Conservation (phyloP, 2,797 vertebrate species). For the Lemur catta region DNA sequence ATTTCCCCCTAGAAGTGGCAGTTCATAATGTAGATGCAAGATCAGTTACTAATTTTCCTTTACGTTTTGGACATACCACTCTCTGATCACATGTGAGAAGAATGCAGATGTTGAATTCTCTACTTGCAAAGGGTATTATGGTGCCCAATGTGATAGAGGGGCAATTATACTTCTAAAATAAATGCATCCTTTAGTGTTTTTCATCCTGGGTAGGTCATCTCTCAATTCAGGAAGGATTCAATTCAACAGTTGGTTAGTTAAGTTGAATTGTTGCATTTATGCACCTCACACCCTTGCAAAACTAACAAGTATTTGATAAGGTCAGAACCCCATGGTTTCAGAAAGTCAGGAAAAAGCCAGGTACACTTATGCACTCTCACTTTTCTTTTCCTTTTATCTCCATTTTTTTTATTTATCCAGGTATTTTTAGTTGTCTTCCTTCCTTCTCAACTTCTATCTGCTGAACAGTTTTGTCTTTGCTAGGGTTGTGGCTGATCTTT, state of each 20-base stretch:
- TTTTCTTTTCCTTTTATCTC: background rate
- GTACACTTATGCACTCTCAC: background rate
- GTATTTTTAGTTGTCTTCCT: background rate
- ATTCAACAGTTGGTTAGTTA: background rate
- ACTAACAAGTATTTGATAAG: background rate
- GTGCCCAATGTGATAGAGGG: background rate
- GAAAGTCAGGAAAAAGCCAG: background rate
- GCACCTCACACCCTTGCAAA: background rate
- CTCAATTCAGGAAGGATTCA: background rate
- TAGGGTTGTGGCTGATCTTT: background rate
- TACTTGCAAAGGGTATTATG: background rate
- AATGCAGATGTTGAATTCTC: background rate
- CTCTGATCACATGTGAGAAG: background rate
- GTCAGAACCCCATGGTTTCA: background rate
- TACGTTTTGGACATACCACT: background rate
- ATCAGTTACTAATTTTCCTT: background rate
- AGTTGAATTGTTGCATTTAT: background rate
- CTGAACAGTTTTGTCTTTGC: background rate
- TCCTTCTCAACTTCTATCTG: background rate
- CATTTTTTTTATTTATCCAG: background rate
- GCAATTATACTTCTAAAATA: background rate
- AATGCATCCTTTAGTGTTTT: background rate
- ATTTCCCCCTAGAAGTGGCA: background rate
- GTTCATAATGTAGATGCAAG: background rate
- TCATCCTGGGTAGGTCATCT: background rate